Evolutionary conservation across 2,797 vertebrate species (phyloP), one percentile per base, ranked within the genome.

Genomic region (Pipistrellus pygmaeus): DNA sequence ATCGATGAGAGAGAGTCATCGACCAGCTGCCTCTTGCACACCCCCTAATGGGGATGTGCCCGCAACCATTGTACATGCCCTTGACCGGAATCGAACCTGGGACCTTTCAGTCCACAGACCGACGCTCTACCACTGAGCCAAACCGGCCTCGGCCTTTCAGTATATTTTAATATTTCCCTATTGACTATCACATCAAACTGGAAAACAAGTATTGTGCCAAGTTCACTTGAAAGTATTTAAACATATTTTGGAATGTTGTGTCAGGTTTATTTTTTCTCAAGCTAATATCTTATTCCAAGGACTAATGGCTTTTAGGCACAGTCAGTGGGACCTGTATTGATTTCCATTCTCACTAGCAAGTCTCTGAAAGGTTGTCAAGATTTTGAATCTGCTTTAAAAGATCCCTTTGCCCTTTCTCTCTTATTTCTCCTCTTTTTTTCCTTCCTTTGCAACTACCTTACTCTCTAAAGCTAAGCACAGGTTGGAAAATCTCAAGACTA

Each of bases 171-270:
- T 66, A 85, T 83, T 81, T 96, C 57, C 94, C 81, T 69, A 23
- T 81, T 87, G 76, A 75, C 51, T 91, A 0, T 77, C 66, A 71
- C 66, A 62, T 71, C 83, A 78, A 88, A 89, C 87, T 86, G 91
- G 72, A 64, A 93, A 90, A 82, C 38, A 87, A 85, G 88, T 84
- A 64, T 62, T 72, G 88, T 83, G 60, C 66, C 71, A 84, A 81
- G 27, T 68, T 88, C 82, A 38, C 53, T 55, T 60, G 32, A 94
- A 81, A 81, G 23, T 73, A 73, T 92, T 97, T 60, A 21, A 53
- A 95, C 90, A 72, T 91, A 66, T 72, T 96, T 94, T 90, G n/a
- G 60, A 88, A 60, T 88, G 14, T 88, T 35, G 11, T 17, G 14
- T 69, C 48, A 68, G 15, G 20, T 83, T 90, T 83, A 23, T 88